Percentiles rank a stretch among this genome's conserved stretches.
Evolutionary conservation across 2,113 vertebrate genomes (phyloP).

Genomic region (Dasyurus viverrinus): DNA sequence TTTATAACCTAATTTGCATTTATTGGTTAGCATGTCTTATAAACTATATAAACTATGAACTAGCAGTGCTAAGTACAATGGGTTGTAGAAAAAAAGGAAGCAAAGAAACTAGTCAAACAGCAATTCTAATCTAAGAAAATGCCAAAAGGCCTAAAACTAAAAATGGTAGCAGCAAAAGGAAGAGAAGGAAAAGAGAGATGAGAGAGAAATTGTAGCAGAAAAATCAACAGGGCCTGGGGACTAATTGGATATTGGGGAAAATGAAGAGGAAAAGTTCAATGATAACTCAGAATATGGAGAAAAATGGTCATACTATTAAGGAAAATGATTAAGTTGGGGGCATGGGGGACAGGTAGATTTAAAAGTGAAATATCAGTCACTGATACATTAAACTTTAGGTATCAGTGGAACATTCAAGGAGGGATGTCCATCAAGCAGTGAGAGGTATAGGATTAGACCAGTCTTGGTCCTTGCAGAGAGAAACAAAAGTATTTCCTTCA

Average conservation of each 20-base stretch:
- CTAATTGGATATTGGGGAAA: neutral
- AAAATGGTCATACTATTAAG: neutral
- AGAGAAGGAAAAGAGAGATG: neutral
- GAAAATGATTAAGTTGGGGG: neutral
- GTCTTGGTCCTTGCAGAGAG: neutral
- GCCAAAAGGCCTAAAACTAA: neutral
- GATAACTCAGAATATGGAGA: neutral
- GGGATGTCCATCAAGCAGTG: neutral
- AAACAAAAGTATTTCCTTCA: constrained; percentile 51
- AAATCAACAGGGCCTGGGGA: neutral
- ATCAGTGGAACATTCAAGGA: neutral
- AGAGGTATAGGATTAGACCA: neutral
- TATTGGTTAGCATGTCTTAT: neutral
- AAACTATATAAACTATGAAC: neutral
- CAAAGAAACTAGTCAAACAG: neutral
- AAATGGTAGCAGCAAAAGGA: neutral
- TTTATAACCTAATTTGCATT: neutral
- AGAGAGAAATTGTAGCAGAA: neutral
- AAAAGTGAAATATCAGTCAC: neutral
- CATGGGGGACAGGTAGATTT: neutral
- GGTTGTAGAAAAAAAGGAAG: neutral
- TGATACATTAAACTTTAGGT: neutral
- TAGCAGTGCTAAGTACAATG: neutral
- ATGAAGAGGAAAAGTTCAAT: neutral
- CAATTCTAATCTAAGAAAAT: neutral